Conservation (phyloP, 2,113 vertebrate genomes). For the Psammodynastes pulverulentus region DNA sequence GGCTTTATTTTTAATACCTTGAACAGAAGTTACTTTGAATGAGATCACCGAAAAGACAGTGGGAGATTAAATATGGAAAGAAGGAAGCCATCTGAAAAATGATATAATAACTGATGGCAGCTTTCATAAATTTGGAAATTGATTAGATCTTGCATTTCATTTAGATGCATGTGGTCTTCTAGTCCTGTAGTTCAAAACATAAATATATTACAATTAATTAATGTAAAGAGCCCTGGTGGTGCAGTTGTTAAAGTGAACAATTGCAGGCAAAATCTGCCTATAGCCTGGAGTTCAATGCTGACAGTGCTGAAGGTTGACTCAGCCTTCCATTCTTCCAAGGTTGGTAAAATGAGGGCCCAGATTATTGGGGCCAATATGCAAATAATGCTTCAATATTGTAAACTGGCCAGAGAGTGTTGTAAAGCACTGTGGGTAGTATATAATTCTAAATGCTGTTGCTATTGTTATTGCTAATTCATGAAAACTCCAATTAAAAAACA, state of each 20-base stretch:
- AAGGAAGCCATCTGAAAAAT: conserved; percentile 38
- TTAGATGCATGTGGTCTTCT: conserved; percentile 5
- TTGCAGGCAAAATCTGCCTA: too few relatives aligned
- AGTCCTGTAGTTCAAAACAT: neutral
- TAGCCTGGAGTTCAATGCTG: too few relatives aligned
- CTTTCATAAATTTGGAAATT: conserved; percentile 26
- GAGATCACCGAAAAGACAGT: conserved; percentile 23
- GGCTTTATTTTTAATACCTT: conserved; percentile 37
- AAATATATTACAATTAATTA: conserved; percentile 10
- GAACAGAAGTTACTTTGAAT: conserved; percentile 30
- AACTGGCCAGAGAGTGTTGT: too few relatives aligned
- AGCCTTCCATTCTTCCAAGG: too few relatives aligned
- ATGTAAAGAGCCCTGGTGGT: too few relatives aligned
- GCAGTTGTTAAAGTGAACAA: too few relatives aligned
- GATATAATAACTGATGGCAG: conserved; percentile 35
- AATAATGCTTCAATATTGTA: too few relatives aligned
- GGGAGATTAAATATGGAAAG: conserved; percentile 21
- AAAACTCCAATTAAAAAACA: neutral
- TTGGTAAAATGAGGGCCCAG: too few relatives aligned
- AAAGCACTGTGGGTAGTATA: too few relatives aligned
- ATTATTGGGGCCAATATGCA: too few relatives aligned
- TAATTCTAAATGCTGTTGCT: too few relatives aligned
- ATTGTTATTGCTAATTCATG: neutral
- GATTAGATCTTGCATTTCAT: conserved; percentile 20
- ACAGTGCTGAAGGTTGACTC: too few relatives aligned